Conservation (phyloP, 1,140 invertebrate genomes). For the Physella acuta region DNA sequence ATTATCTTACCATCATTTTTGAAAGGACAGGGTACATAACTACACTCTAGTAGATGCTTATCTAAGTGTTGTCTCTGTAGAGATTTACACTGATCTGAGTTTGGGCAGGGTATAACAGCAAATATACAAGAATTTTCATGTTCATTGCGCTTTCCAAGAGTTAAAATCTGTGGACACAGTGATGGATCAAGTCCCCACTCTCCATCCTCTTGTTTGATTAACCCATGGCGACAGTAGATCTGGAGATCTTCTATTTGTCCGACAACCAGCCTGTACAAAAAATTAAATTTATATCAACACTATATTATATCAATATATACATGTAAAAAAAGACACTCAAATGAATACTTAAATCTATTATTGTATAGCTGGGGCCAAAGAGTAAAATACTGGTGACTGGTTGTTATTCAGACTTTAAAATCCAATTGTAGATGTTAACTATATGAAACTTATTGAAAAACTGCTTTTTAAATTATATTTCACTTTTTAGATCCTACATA, state of each 20-base stretch:
- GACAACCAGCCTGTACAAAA: background rate
- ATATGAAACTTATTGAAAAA: too few species aligned
- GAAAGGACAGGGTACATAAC: background rate
- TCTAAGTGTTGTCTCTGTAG: background rate
- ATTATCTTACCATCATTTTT: too few species aligned
- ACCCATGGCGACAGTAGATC: slow-evolving; percentile 4
- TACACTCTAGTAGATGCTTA: background rate
- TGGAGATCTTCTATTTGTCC: slow-evolving; percentile 3
- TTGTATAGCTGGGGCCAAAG: too few species aligned
- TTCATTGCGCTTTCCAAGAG: background rate
- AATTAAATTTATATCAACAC: background rate
- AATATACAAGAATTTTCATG: background rate
- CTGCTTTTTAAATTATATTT: too few species aligned
- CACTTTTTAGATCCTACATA: too few species aligned
- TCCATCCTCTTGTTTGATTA: background rate
- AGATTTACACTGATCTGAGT: background rate
- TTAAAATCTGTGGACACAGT: background rate
- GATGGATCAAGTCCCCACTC: background rate
- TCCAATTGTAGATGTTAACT: too few species aligned
- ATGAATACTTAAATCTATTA: too few species aligned
- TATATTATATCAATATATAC: background rate
- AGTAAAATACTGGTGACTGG: too few species aligned
- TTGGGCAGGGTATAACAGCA: background rate
- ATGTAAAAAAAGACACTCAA: background rate
- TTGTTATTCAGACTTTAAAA: too few species aligned